A percentile compares a stretch with the other conserved stretches of the same genome.
These are phyloP conservation scores for Tinamus major DNA, from an alignment of 2,797 vertebrate genomes.

Conservation along the genomic window DNA sequence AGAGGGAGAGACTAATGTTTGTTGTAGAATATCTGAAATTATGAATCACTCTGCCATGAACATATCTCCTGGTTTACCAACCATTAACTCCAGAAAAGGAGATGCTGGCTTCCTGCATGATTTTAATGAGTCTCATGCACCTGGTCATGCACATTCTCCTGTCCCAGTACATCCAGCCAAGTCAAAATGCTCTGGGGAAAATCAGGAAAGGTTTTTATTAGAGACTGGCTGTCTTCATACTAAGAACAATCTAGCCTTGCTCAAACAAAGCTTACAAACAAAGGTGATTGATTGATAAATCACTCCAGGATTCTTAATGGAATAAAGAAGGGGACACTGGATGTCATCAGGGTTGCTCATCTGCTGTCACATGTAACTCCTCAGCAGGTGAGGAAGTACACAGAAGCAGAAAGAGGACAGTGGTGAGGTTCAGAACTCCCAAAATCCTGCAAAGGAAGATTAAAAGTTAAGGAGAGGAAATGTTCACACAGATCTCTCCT, in stretches of 20 bases:
- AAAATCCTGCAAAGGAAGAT: constrained; percentile 27
- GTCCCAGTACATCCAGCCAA: background rate
- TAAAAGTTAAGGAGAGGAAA: background rate
- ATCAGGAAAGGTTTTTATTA: background rate
- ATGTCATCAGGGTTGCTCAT: background rate
- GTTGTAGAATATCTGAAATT: background rate
- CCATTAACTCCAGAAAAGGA: background rate
- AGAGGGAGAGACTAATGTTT: background rate
- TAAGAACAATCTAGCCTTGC: constrained; percentile 24
- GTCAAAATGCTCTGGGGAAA: background rate
- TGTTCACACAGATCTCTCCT: background rate
- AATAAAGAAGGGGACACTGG: background rate
- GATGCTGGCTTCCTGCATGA: background rate
- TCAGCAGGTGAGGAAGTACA: background rate
- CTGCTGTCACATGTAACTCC: background rate
- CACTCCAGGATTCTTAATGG: background rate
- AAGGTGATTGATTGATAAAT: constrained; percentile 6
- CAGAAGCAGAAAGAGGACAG: background rate
- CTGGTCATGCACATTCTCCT: background rate
- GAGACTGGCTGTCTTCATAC: background rate
- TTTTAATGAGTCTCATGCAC: background rate
- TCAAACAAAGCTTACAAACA: constrained; percentile 17
- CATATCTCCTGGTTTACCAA: background rate
- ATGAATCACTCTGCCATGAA: background rate
- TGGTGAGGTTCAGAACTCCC: background rate